phyloP scores from a whole-genome alignment of 2,888 invertebrate species.

The Idaea straminata region DNA sequence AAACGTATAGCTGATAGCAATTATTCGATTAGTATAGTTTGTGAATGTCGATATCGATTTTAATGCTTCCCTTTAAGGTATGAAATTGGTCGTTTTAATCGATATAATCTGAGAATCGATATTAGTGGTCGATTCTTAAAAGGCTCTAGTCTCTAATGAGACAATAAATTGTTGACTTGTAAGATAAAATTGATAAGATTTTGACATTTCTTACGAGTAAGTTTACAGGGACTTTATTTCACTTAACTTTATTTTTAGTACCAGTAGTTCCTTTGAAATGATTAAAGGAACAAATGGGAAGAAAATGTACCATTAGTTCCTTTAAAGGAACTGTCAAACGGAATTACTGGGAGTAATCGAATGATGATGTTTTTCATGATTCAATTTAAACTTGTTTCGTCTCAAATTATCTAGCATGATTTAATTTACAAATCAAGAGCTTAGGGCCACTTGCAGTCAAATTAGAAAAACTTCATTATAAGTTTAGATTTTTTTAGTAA shows the following conservation, averaged over 20 bases:
- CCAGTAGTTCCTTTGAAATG: too few species aligned
- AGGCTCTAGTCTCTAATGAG: constrained; percentile 33
- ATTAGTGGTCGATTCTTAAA: constrained; percentile 26
- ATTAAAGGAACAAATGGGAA: too few species aligned
- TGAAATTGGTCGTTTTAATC: constrained; percentile 15
- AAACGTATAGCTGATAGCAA: constrained; percentile 26
- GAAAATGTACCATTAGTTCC: too few species aligned
- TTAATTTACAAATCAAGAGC: too few species aligned
- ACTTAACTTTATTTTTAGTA: not conserved
- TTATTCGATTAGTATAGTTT: constrained; percentile 24
- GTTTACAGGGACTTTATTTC: constrained; percentile 3
- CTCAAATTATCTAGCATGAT: too few species aligned
- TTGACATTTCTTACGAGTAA: constrained; percentile 11
- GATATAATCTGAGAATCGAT: constrained; percentile 29
- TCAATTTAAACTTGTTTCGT: too few species aligned
- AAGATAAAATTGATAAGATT: constrained; percentile 20
- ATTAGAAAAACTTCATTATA: too few species aligned
- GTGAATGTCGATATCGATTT: not conserved
- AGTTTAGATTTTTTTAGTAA: too few species aligned
- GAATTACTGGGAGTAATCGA: too few species aligned
- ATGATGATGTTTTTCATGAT: too few species aligned
- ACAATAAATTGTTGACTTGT: constrained; percentile 29
- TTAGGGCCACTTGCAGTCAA: too few species aligned
- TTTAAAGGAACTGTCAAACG: too few species aligned
- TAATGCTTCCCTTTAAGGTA: constrained; percentile 6